Conservation (phyloP, 2,113 vertebrate genomes). For the Oriolus oriolus region DNA sequence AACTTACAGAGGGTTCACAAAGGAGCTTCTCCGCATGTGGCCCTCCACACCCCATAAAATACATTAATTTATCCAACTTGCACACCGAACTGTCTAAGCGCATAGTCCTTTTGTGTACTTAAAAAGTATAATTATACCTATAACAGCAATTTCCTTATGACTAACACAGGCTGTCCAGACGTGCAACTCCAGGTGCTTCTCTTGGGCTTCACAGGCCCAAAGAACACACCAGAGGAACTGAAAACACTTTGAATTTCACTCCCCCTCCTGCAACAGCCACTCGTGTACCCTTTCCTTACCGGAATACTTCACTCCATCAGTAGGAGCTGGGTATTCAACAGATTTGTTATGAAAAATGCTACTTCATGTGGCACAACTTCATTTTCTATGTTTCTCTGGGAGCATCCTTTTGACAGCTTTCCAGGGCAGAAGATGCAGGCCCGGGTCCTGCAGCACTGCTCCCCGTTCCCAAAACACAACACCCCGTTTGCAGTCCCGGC, state of each 20-base stretch:
- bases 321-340: fast-evolving
- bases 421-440: neutral
- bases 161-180: neutral
- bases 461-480: neutral
- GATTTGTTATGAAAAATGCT: neutral
- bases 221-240: neutral
- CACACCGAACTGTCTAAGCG: neutral
- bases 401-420: neutral
- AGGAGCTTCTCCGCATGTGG: neutral
- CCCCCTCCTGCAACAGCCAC: neutral
- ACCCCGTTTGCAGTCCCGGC: fast-evolving
- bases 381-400: neutral
- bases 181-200: neutral
- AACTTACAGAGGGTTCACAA: neutral
- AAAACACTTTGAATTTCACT: neutral
- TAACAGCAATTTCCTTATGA: neutral
- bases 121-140: neutral
- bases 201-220: neutral
- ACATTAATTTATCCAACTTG: neutral
- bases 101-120: neutral
- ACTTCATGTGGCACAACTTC: fast-evolving
- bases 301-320: neutral
- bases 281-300: neutral
- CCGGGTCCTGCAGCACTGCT: fast-evolving
- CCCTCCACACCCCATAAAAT: neutral